These are phyloP conservation scores for Ibycter americanus DNA, from an alignment of 2,797 vertebrate genomes.

Conservation along the genomic window DNA sequence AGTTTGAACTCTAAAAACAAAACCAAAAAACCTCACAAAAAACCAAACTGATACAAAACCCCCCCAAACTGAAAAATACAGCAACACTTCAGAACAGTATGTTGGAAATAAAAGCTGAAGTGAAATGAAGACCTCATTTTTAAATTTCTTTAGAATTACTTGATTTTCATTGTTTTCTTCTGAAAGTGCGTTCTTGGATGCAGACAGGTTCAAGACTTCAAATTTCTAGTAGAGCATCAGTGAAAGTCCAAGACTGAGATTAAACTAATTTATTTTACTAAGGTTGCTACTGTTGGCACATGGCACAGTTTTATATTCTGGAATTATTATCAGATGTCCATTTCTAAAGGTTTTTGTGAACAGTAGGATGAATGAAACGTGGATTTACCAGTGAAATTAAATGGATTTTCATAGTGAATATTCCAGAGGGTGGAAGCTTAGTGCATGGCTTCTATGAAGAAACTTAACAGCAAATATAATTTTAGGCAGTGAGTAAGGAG, in stretches of 20 bases:
- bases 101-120: neutral
- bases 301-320: neutral
- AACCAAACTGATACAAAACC: too few species aligned
- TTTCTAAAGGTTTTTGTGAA: neutral
- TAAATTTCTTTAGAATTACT: neutral
- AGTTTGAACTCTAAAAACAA: neutral
- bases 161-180: neutral
- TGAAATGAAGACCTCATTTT: neutral
- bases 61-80: neutral
- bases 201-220: neutral
- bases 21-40: neutral
- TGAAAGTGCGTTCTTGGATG: neutral
- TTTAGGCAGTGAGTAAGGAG: fast-evolving
- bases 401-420: neutral
- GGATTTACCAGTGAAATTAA: neutral
- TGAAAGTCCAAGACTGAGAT: neutral
- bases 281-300: neutral
- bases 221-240: neutral
- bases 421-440: neutral
- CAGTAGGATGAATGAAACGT: neutral
- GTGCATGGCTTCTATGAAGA: neutral
- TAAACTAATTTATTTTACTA: neutral
- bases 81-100: neutral
- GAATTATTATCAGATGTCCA: neutral
- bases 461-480: neutral